Evolutionary conservation across 2,888 invertebrate species (phyloP).

Genomic region (Copidosoma aretas): DNA sequence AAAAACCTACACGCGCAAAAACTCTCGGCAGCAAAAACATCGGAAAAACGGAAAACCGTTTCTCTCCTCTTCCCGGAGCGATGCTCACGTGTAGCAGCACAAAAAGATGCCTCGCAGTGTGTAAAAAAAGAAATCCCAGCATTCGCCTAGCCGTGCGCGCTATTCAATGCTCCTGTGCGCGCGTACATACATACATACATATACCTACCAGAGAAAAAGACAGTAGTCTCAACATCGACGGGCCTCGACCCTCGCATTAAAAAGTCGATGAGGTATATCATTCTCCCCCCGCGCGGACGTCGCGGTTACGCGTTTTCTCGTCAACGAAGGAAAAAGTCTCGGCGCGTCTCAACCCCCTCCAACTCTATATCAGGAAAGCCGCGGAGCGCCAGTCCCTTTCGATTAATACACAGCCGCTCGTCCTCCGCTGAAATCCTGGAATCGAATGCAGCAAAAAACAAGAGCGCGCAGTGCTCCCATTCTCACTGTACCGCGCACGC

Average conservation of each 20-base stretch:
- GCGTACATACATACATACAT: too few relatives aligned
- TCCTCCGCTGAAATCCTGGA: background rate
- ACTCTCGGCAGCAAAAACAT: background rate
- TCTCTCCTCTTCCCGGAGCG: background rate
- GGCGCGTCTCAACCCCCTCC: background rate
- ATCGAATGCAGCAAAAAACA: background rate
- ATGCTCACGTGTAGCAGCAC: too few relatives aligned
- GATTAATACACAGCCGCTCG: background rate
- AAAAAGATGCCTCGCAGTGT: too few relatives aligned
- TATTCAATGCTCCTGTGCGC: background rate
- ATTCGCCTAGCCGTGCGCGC: conserved; percentile 15
- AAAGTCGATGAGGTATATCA: conserved; percentile 21
- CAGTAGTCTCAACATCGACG: too few relatives aligned
- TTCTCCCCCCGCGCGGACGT: background rate
- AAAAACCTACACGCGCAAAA: background rate
- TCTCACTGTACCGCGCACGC: conserved; percentile 3
- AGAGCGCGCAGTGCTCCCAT: conserved; percentile 7
- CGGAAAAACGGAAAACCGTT: conserved; percentile 11
- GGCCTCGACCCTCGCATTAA: conserved; percentile 12
- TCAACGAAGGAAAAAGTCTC: too few relatives aligned
- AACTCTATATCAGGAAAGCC: conserved; percentile 12
- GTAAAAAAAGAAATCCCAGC: background rate
- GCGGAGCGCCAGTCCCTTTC: background rate
- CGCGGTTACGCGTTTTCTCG: too few relatives aligned
- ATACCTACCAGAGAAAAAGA: too few relatives aligned